A percentile compares a stretch with the other conserved stretches of the same genome.
Conservation (phyloP, 2,113 vertebrate genomes). For the Coptodon bakossiorum region DNA sequence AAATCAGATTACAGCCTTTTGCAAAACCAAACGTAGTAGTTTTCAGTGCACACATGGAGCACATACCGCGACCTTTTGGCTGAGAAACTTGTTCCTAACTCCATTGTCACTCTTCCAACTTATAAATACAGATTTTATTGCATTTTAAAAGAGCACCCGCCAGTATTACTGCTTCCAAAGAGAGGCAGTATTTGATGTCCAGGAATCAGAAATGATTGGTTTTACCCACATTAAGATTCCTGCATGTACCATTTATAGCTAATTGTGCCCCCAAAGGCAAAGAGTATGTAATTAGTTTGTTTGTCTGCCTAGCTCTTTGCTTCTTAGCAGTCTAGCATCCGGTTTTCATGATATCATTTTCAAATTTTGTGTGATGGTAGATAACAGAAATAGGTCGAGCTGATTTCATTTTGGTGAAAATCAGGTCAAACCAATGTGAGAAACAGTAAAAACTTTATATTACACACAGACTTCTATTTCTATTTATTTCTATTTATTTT, state of each 20-base stretch:
- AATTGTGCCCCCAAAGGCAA: not conserved
- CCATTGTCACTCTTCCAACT: not conserved
- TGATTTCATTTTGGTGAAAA: not conserved
- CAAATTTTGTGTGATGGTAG: not conserved
- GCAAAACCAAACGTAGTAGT: not conserved
- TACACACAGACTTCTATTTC: not conserved
- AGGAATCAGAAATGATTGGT: not conserved
- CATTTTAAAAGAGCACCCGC: not conserved
- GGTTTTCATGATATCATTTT: not conserved
- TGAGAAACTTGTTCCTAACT: not conserved
- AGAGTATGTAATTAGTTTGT: not conserved
- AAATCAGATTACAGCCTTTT: not conserved
- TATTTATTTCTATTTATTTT: not conserved
- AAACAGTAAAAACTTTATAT: not conserved
- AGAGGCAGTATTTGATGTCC: not conserved
- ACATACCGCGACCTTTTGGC: not conserved
- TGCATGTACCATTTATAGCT: not conserved
- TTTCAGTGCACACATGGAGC: not conserved
- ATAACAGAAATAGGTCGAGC: not conserved
- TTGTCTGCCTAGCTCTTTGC: not conserved
- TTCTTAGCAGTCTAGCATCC: not conserved
- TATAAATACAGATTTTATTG: not conserved
- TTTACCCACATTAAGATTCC: not conserved
- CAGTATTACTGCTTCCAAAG: not conserved
- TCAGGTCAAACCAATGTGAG: not conserved